Evolutionary conservation across 30 jellyfish, hydroid and myxozoan genomes (phyloP).

Genomic region (Aurelia aurita): DNA sequence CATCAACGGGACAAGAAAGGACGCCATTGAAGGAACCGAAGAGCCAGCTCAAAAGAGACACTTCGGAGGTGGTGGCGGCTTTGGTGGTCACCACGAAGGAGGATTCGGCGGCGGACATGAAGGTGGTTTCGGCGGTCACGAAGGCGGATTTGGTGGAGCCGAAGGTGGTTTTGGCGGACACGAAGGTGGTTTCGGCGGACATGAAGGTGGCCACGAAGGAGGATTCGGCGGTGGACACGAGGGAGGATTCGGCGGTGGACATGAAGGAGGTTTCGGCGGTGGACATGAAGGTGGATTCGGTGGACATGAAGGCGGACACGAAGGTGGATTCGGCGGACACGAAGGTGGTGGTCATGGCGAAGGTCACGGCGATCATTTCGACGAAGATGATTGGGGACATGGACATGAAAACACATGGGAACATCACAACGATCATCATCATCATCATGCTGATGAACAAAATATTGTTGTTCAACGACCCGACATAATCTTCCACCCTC

Average conservation of each 20-base stretch:
- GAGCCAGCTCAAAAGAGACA: constrained; percentile 54
- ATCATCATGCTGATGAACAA: constrained; percentile 87
- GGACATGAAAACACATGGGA: constrained; percentile 90
- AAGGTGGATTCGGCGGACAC: constrained; percentile 77
- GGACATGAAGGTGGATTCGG: constrained; percentile 59
- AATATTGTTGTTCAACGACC: constrained; percentile 96
- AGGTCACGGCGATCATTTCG: constrained; percentile 81
- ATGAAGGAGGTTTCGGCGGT: constrained; percentile 68
- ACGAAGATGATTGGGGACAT: constrained; percentile 93
- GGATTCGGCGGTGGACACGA: constrained; percentile 67
- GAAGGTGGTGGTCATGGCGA: constrained; percentile 78
- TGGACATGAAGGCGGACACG: constrained; percentile 83
- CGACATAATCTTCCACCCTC: constrained; percentile 97
- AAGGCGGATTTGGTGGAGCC: constrained; percentile 91
- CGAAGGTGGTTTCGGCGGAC: constrained; percentile 63
- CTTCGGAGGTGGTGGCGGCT: constrained; percentile 67
- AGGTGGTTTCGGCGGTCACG: constrained; percentile 87
- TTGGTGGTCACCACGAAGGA: constrained; percentile 79
- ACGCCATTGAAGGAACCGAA: constrained; percentile 39
- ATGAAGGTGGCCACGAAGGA: constrained; percentile 42
- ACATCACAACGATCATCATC: constrained; percentile 87
- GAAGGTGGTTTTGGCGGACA: constrained; percentile 86
- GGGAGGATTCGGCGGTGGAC: constrained; percentile 56
- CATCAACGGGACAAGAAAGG: constrained; percentile 66
- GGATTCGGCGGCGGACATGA: constrained; percentile 76